phyloP scores from a whole-genome alignment of 1,140 invertebrate genomes.

The Philotrypesis tridentata region DNA sequence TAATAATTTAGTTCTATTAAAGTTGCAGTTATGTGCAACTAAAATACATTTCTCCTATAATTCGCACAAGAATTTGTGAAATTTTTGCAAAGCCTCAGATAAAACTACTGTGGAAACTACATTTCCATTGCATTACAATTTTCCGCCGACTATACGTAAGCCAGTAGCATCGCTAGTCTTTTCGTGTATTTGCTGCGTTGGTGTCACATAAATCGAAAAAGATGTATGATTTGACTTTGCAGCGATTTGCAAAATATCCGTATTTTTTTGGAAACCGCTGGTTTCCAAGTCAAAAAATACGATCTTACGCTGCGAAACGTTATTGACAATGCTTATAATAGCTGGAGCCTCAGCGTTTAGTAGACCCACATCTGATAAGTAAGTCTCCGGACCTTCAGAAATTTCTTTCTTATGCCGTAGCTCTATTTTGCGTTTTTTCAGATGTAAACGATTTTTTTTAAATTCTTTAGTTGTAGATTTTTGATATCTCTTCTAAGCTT shows the following conservation, averaged over 20 bases:
- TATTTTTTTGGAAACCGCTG: constrained; percentile 22
- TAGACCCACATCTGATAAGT: constrained; percentile 3
- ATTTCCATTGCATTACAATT: neutral
- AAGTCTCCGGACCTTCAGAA: constrained; percentile 5
- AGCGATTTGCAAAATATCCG: constrained; percentile 8
- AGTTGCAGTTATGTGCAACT: neutral
- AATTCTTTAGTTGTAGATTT: neutral
- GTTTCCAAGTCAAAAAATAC: constrained; percentile 7
- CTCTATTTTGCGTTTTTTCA: neutral
- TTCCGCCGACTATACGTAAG: neutral
- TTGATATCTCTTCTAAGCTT: neutral
- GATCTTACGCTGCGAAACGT: neutral
- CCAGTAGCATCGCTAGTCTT: constrained; percentile 3
- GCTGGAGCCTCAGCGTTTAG: neutral
- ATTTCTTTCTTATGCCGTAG: neutral
- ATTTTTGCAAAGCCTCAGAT: constrained; percentile 7
- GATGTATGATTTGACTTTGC: neutral
- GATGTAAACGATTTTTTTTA: neutral
- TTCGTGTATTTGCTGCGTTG: neutral
- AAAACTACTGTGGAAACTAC: neutral
- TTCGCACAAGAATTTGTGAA: neutral
- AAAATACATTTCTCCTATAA: neutral
- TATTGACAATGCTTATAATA: neutral
- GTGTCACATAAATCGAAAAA: constrained; percentile 20
- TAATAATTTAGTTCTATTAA: neutral